Evolutionary conservation across 2,888 invertebrate species (phyloP).

Genomic region (Pyrochroa serraticornis): DNA sequence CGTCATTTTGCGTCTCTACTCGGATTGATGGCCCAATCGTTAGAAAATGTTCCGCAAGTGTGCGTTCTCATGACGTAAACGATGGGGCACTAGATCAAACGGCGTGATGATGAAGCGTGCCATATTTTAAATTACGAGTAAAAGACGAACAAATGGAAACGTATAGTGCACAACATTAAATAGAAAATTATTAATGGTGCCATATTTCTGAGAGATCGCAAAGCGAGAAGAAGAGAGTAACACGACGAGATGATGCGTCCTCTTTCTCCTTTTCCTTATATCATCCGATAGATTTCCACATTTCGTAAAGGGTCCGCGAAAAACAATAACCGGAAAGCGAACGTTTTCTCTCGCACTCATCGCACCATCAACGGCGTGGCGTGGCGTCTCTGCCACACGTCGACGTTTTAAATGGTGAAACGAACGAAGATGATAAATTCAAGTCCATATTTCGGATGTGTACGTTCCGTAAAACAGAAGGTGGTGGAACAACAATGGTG

Average conservation of each 20-base stretch:
- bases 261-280: background rate
- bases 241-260: constrained; percentile 28
- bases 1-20: no score
- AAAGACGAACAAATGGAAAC: constrained; percentile 56
- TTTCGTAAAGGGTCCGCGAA: constrained; percentile 32
- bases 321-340: constrained; percentile 42
- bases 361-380: background rate
- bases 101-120: constrained; percentile 42
- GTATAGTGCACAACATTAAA: constrained; percentile 56
- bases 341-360: no score
- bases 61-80: background rate
- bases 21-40: no score
- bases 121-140: constrained; percentile 49
- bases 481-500: constrained; percentile 53
- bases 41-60: no score
- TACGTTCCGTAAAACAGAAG: constrained; percentile 50
- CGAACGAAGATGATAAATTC: constrained; percentile 57
- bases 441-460: constrained; percentile 54
- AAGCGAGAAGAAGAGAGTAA: constrained; percentile 31
- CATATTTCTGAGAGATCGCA: constrained; percentile 53
- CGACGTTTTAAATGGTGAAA: constrained; percentile 48
- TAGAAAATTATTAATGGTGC: constrained; percentile 57
- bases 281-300: constrained; percentile 21
- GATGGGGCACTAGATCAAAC: constrained; percentile 5
- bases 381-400: constrained; percentile 28